phyloP scores from a whole-genome alignment of 37 sponge, comb jelly and placozoan species.

The Mnemiopsis leidyi region DNA sequence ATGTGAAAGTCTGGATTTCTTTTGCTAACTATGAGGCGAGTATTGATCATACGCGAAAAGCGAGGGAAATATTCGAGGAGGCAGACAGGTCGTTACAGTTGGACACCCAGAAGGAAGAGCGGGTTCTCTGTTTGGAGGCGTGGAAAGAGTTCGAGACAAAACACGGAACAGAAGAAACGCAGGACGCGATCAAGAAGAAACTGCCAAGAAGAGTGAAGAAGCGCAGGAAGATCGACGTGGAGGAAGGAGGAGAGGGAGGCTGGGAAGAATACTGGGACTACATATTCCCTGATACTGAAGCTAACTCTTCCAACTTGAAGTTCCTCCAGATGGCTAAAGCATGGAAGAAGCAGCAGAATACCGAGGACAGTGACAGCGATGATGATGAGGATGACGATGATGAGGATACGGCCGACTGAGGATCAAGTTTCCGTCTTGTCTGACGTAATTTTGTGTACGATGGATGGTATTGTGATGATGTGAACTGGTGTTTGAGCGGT shows the following conservation, averaged over 20 bases:
- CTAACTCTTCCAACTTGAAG: slow-evolving; percentile 83
- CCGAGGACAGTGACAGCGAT: slow-evolving; percentile 56
- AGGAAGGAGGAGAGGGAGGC: slow-evolving; percentile 90
- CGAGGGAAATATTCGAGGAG: slow-evolving; percentile 71
- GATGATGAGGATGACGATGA: slow-evolving; percentile 58
- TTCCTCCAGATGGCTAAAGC: slow-evolving; percentile 89
- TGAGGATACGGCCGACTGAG: slow-evolving; percentile 24
- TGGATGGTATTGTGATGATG: too few relatives aligned
- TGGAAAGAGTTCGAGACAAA: slow-evolving; percentile 87
- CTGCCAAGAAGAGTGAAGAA: slow-evolving; percentile 89
- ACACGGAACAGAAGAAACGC: slow-evolving; percentile 70
- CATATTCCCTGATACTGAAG: slow-evolving; percentile 90
- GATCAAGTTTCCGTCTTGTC: not conserved
- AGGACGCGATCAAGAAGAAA: slow-evolving; percentile 72
- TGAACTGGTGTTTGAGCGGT: too few relatives aligned
- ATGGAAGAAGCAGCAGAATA: slow-evolving; percentile 82
- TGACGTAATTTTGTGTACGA: too few relatives aligned
- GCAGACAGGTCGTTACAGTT: slow-evolving; percentile 73
- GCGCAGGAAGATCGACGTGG: slow-evolving; percentile 80
- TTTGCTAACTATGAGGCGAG: slow-evolving; percentile 89
- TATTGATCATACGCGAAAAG: not conserved
- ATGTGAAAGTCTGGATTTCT: slow-evolving; percentile 96
- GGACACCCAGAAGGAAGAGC: slow-evolving; percentile 71
- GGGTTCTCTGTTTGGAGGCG: slow-evolving; percentile 82
- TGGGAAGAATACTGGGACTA: slow-evolving; percentile 99